Percentiles rank a stretch among this genome's conserved stretches.
Evolutionary conservation across 2,888 invertebrate genomes (phyloP).

Genomic region (Macrosoma leucophasiata): DNA sequence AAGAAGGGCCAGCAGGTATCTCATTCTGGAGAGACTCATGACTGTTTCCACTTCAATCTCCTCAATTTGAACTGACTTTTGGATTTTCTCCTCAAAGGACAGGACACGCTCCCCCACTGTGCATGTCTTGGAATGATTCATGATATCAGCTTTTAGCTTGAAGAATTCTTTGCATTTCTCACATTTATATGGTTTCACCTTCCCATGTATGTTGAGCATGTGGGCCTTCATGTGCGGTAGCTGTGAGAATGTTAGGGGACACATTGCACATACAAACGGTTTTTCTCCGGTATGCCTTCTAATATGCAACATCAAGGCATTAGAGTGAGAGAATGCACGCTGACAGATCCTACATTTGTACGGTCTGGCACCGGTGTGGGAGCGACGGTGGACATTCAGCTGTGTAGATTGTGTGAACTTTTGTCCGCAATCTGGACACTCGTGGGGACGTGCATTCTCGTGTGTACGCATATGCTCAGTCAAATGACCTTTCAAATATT

Average conservation of each 20-base stretch:
- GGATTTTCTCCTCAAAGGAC: slow-evolving; percentile 40
- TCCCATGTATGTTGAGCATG: slow-evolving; percentile 89
- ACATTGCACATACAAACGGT: slow-evolving; percentile 83
- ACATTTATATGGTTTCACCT: slow-evolving; percentile 86
- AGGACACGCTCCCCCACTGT: slow-evolving; percentile 38
- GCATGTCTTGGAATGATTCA: slow-evolving; percentile 77
- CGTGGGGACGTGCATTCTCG: slow-evolving; percentile 83
- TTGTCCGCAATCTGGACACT: slow-evolving; percentile 86
- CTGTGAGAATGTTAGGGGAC: slow-evolving; percentile 85
- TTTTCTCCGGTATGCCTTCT: slow-evolving; percentile 90
- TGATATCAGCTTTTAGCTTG: slow-evolving; percentile 83
- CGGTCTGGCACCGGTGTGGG: slow-evolving; percentile 90
- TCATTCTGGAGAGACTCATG: slow-evolving; percentile 84
- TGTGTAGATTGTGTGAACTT: slow-evolving; percentile 90
- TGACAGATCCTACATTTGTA: slow-evolving; percentile 88
- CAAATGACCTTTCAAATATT: slow-evolving; percentile 86
- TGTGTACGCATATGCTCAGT: slow-evolving; percentile 90
- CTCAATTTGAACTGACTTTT: slow-evolving; percentile 42
- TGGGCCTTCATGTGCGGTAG: slow-evolving; percentile 92
- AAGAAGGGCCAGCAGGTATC: slow-evolving; percentile 86
- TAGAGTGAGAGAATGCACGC: slow-evolving; percentile 88
- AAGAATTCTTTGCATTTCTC: slow-evolving; percentile 82
- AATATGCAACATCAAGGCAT: slow-evolving; percentile 88
- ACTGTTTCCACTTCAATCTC: slow-evolving; percentile 60
- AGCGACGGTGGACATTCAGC: slow-evolving; percentile 86